Evolutionary conservation across 2,888 invertebrate species (phyloP).

Genomic region (Caenorhabditis virilis): DNA sequence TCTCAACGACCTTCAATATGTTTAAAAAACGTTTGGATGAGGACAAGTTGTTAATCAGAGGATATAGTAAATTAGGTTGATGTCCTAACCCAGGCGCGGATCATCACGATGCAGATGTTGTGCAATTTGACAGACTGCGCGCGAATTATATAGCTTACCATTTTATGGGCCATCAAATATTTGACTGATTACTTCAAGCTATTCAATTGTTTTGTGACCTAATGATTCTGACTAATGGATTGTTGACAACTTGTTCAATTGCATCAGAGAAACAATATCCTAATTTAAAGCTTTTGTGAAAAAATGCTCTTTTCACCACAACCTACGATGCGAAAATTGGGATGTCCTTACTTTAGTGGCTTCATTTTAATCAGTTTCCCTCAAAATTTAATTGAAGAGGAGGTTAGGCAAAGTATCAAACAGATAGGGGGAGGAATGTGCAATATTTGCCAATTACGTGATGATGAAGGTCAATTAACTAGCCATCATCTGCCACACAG

Average conservation of each 20-base stretch:
- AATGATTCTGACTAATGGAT: neutral
- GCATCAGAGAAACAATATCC: neutral
- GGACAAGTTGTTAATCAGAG: no score
- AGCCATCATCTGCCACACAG: constrained; percentile 33
- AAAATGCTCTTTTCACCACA: neutral
- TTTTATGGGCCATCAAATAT: constrained; percentile 34
- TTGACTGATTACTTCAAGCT: constrained; percentile 29
- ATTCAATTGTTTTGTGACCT: neutral
- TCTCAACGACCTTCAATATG: neutral
- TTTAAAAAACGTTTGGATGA: neutral
- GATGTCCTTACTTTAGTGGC: neutral
- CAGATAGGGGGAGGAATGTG: constrained; percentile 16
- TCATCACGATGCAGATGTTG: constrained; percentile 10
- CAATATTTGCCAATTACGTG: constrained; percentile 45
- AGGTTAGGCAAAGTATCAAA: constrained; percentile 1
- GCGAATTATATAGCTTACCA: constrained; percentile 9
- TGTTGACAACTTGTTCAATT: neutral
- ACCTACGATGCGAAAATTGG: no score
- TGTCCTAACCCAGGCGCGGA: no score
- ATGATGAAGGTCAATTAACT: constrained; percentile 44
- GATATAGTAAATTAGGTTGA: constrained; percentile 7
- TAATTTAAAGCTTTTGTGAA: neutral
- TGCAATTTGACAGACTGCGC: constrained; percentile 6
- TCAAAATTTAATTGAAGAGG: neutral
- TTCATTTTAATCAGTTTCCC: neutral